Conservation (phyloP, 1,140 invertebrate species). For the Drosophila quadrilineata region DNA sequence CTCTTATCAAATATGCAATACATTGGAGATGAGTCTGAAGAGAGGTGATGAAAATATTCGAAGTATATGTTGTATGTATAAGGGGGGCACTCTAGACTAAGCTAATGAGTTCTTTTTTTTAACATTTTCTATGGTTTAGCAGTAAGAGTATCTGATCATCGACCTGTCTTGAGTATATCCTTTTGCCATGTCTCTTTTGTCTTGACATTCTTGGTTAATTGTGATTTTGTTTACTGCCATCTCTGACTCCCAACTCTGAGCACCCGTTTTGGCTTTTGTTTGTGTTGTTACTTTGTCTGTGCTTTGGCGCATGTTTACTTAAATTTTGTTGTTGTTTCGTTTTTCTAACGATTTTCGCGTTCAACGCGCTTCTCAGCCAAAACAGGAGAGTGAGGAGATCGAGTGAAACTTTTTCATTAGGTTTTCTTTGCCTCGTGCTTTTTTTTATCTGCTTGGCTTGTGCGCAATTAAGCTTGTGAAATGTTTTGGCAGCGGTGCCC, state of each 20-base stretch:
- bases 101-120: not conserved
- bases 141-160: conserved; percentile 4
- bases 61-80: no score
- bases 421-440: conserved; percentile 11
- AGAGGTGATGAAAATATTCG: no score
- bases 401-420: conserved; percentile 75
- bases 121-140: not conserved
- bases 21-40: no score
- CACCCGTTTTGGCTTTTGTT: conserved; percentile 46
- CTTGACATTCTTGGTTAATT: conserved; percentile 74
- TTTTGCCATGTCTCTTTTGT: conserved; percentile 17
- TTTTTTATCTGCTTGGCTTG: conserved; percentile 63
- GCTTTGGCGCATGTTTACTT: conserved; percentile 69
- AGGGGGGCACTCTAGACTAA: no score
- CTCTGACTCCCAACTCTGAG: conserved; percentile 18
- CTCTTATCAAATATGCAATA: no score
- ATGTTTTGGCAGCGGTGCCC: conserved; percentile 53
- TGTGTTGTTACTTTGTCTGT: conserved; percentile 69
- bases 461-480: conserved; percentile 70
- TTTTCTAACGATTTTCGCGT: conserved; percentile 51
- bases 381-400: conserved; percentile 14
- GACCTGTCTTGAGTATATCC: not conserved
- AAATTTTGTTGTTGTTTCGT: conserved; percentile 63
- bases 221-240: conserved; percentile 73
- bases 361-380: conserved; percentile 54